Conservation (phyloP, 2,888 invertebrate genomes). For the Cremastobaeus sp. region DNA sequence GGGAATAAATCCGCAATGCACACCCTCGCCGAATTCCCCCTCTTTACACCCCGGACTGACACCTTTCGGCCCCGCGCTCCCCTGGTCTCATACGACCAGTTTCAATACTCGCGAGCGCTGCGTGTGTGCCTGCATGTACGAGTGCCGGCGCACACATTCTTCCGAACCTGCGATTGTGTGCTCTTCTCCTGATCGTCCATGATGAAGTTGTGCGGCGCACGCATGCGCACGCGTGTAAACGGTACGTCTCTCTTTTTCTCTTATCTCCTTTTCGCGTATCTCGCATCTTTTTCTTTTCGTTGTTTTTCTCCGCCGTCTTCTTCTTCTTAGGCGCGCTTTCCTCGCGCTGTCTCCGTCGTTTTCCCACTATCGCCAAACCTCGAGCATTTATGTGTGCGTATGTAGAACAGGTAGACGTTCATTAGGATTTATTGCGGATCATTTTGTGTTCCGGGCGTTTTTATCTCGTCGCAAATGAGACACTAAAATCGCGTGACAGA, state of each 20-base stretch:
- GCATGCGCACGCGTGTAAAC: constrained; percentile 65
- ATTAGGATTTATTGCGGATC: constrained; percentile 77
- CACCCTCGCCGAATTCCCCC: constrained; percentile 76
- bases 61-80: constrained; percentile 44
- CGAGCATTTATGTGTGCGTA: constrained; percentile 67
- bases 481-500: constrained; percentile 66
- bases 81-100: constrained; percentile 35
- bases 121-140: constrained; percentile 15
- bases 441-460: constrained; percentile 66
- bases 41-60: constrained; percentile 51
- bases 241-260: constrained; percentile 61
- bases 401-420: constrained; percentile 73
- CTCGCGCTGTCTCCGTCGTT: background rate
- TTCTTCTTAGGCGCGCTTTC: background rate
- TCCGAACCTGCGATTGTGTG: constrained; percentile 8
- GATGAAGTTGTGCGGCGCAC: constrained; percentile 69
- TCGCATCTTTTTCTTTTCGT: constrained; percentile 41
- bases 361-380: background rate
- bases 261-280: constrained; percentile 50
- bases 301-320: constrained; percentile 9
- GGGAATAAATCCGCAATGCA: constrained; percentile 78
- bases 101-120: constrained; percentile 48
- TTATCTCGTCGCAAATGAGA: constrained; percentile 69
- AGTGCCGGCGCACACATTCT: constrained; percentile 7
- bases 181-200: constrained; percentile 63